phyloP scores from a whole-genome alignment of 2,113 vertebrate genomes.

The Daubentonia madagascariensis region DNA sequence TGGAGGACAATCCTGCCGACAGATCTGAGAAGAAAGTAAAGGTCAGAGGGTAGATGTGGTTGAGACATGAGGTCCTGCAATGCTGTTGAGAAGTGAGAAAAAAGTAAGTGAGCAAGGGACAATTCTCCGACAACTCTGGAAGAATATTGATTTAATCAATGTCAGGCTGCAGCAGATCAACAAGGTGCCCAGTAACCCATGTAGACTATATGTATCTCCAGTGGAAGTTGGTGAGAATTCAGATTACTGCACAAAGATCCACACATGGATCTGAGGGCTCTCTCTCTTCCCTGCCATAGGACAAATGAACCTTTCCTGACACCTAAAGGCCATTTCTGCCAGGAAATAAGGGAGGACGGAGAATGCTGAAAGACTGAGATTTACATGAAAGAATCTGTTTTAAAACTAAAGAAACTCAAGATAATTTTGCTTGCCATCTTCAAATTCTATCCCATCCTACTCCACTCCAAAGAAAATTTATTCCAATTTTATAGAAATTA shows the following conservation, averaged over 20 bases:
- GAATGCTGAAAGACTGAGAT: not conserved
- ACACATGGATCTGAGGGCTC: not conserved
- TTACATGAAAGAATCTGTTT: not conserved
- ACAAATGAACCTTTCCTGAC: not conserved
- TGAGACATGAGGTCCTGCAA: not conserved
- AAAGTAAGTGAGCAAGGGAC: not conserved
- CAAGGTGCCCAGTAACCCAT: not conserved
- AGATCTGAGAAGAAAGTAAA: too few relatives aligned
- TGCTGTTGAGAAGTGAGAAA: slow-evolving; percentile 48
- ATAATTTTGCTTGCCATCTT: slow-evolving; percentile 3
- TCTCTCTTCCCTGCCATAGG: not conserved
- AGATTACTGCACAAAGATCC: not conserved
- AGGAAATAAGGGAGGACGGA: not conserved
- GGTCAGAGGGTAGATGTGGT: not conserved
- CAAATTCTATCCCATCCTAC: not conserved
- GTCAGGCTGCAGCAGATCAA: not conserved
- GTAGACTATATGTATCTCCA: not conserved
- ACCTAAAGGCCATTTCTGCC: not conserved
- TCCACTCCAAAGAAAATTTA: not conserved
- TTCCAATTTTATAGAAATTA: slow-evolving; percentile 6
- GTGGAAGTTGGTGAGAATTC: not conserved
- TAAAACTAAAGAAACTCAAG: not conserved
- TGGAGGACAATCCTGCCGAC: too few relatives aligned
- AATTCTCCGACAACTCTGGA: not conserved
- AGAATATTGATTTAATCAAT: not conserved